Evolutionary conservation across 2,113 vertebrate genomes (phyloP).

Genomic region (Puma concolor): DNA sequence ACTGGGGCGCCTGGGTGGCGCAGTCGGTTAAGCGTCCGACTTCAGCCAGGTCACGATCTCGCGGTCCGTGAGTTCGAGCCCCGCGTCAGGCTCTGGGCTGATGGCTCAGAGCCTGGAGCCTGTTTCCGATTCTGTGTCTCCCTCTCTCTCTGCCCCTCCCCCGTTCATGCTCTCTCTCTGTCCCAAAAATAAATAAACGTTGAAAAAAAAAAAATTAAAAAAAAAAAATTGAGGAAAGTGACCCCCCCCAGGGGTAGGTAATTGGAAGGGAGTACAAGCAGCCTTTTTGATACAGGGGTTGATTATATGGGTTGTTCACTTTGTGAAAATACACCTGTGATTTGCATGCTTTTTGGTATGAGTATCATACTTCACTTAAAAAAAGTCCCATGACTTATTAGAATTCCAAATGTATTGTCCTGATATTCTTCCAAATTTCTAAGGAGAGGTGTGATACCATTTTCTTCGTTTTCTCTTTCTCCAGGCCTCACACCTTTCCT

Average conservation of each 20-base stretch:
- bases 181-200: too few relatives aligned
- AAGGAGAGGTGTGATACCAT: not conserved
- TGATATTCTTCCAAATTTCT: not conserved
- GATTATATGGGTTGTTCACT: not conserved
- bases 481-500: not conserved
- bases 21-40: too few relatives aligned
- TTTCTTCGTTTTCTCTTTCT: not conserved
- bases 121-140: too few relatives aligned
- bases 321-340: not conserved
- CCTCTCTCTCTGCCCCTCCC: too few relatives aligned
- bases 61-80: too few relatives aligned
- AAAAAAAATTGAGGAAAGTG: not conserved
- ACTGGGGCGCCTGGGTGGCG: too few relatives aligned
- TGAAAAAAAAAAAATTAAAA: too few relatives aligned
- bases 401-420: not conserved
- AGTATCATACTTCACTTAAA: not conserved
- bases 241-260: fast-evolving
- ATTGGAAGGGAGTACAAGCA: not conserved
- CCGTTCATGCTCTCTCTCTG: too few relatives aligned
- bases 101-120: too few relatives aligned
- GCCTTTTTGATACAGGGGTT: not conserved
- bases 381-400: not conserved
- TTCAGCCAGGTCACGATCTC: too few relatives aligned
- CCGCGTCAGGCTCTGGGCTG: too few relatives aligned
- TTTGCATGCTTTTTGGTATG: not conserved